Evolutionary conservation across 2,888 invertebrate species (phyloP).

Genomic region (Anthoptus insignis): DNA sequence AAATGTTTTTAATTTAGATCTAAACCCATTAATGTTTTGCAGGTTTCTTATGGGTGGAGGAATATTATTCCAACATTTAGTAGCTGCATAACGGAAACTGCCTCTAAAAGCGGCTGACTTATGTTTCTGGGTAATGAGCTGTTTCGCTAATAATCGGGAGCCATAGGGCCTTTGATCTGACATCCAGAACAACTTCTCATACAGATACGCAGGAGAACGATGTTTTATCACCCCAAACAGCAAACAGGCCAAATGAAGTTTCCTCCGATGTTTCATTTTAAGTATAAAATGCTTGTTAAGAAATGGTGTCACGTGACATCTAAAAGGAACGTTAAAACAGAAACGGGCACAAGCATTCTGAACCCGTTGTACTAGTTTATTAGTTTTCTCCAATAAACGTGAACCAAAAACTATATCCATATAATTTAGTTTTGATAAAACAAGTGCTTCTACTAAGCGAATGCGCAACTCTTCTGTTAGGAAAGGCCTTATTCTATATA

Average conservation of each 20-base stretch:
- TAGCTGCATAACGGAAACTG: background rate
- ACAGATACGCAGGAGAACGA: background rate
- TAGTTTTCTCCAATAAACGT: background rate
- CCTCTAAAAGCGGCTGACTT: slow-evolving; percentile 2
- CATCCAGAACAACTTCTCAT: background rate
- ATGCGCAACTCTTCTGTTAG: background rate
- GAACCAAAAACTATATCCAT: background rate
- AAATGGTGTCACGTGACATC: background rate
- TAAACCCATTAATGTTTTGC: background rate
- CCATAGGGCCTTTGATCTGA: background rate
- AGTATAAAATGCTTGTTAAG: background rate
- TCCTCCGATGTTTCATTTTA: background rate
- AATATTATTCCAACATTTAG: slow-evolving; percentile 9
- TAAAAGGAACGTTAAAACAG: background rate
- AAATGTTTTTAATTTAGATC: background rate
- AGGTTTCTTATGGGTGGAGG: slow-evolving; percentile 11
- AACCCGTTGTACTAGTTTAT: background rate
- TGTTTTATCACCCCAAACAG: background rate
- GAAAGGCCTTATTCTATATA: slow-evolving; percentile 5
- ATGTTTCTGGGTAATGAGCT: background rate
- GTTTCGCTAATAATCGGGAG: too few relatives aligned
- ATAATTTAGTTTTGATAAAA: slow-evolving; percentile 7
- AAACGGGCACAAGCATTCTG: background rate
- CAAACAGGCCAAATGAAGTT: background rate
- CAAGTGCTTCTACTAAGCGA: background rate